A percentile compares a stretch with the other conserved stretches of the same genome.
Conservation (phyloP, 2,888 invertebrate species). For the Drosophila austrosaltans region DNA sequence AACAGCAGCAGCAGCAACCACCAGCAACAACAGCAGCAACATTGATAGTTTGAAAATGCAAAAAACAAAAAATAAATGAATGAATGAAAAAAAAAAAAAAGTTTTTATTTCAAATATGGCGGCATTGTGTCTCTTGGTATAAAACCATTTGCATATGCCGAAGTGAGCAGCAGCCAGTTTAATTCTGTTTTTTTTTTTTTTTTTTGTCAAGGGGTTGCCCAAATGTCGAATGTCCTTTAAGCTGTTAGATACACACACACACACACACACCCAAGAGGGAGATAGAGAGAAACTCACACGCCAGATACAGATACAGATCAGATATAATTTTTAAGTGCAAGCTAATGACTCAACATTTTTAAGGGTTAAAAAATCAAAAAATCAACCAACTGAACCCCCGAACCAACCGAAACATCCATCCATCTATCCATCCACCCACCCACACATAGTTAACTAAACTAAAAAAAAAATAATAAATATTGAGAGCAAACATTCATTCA, state of each 20-base stretch:
- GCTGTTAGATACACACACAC: constrained; percentile 57
- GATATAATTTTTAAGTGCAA: constrained; percentile 77
- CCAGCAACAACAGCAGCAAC: constrained; percentile 7
- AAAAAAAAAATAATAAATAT: constrained; percentile 8
- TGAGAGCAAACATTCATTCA: constrained; percentile 43
- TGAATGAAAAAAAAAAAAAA: constrained; percentile 28
- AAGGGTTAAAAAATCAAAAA: constrained; percentile 49
- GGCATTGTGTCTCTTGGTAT: constrained; percentile 32
- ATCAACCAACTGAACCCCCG: constrained; percentile 28
- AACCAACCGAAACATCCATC: constrained; percentile 20
- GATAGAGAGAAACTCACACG: constrained; percentile 16
- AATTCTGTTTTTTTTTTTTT: too few relatives aligned
- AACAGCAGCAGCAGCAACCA: constrained; percentile 49
- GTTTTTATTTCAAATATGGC: constrained; percentile 73
- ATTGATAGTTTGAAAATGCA: constrained; percentile 27
- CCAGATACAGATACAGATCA: constrained; percentile 45
- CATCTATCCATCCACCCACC: not conserved
- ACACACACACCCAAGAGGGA: constrained; percentile 17
- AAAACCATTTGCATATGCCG: constrained; percentile 70
- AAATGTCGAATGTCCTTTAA: constrained; percentile 41
- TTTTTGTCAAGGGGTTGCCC: constrained; percentile 54
- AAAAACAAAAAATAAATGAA: not conserved
- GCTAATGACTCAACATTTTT: constrained; percentile 66
- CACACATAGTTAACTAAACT: not conserved
- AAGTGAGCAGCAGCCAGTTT: constrained; percentile 61